Percentiles rank a stretch among this genome's conserved stretches.
Evolutionary conservation across 2,888 invertebrate genomes (phyloP).

Genomic region (Drosophila testacea): DNA sequence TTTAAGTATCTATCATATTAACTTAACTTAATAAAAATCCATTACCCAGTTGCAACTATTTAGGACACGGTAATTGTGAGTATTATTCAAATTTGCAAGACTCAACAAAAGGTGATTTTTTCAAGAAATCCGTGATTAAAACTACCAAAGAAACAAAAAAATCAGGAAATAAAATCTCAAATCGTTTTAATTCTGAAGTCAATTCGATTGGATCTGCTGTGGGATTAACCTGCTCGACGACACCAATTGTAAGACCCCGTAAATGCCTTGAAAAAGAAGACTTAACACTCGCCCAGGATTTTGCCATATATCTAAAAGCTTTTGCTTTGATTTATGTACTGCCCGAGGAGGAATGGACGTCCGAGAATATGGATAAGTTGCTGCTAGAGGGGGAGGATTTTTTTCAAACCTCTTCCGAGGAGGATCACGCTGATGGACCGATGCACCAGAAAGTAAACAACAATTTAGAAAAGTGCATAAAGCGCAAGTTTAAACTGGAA

Average conservation of each 20-base stretch:
- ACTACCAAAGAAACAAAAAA: background rate
- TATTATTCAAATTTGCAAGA: background rate
- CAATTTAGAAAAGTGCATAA: constrained; percentile 61
- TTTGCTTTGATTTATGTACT: constrained; percentile 81
- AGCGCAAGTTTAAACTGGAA: constrained; percentile 71
- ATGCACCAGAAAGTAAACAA: constrained; percentile 41
- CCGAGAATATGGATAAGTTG: constrained; percentile 71
- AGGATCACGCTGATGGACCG: constrained; percentile 10
- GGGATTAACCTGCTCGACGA: constrained; percentile 34
- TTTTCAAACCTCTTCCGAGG: constrained; percentile 33
- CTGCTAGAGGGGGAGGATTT: constrained; percentile 74
- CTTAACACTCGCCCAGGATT: constrained; percentile 57
- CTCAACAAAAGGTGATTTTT: no score
- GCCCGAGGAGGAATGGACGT: constrained; percentile 80
- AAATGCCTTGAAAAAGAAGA: constrained; percentile 4
- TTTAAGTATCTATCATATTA: background rate
- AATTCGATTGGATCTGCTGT: constrained; percentile 40
- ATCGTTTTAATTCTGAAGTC: constrained; percentile 14
- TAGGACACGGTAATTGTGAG: background rate
- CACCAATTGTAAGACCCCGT: constrained; percentile 10
- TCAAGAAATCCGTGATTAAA: background rate
- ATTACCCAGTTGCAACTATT: constrained; percentile 10
- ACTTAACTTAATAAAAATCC: background rate
- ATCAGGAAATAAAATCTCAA: background rate
- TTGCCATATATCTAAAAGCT: constrained; percentile 75